Percentiles rank a stretch among this genome's conserved stretches.
Evolutionary conservation across 2,888 invertebrate species (phyloP).

Genomic region (Phaonia tiefii): DNA sequence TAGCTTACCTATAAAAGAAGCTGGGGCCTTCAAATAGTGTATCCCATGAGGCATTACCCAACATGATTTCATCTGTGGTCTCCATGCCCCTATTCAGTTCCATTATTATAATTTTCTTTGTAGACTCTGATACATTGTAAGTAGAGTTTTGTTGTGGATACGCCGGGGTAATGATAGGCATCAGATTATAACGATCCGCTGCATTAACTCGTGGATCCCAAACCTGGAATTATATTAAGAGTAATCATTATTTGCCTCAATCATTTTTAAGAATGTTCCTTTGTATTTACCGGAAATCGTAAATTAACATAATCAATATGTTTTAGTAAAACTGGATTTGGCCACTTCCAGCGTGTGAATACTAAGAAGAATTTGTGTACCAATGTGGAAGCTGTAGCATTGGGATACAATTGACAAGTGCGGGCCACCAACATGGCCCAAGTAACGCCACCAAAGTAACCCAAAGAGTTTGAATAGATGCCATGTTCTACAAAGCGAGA

Average conservation of each 20-base stretch:
- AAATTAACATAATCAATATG: slow-evolving; percentile 93
- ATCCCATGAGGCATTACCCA: slow-evolving; percentile 93
- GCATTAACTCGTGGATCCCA: slow-evolving; percentile 98
- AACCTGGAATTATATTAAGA: slow-evolving; percentile 79
- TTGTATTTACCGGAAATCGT: slow-evolving; percentile 86
- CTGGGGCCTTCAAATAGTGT: slow-evolving; percentile 96
- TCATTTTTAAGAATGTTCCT: neutral
- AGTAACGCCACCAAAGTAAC: slow-evolving; percentile 98
- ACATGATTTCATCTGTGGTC: slow-evolving; percentile 92
- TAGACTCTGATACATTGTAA: slow-evolving; percentile 97
- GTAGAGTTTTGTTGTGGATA: slow-evolving; percentile 99
- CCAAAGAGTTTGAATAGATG: slow-evolving; percentile 98
- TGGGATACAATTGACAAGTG: slow-evolving; percentile 98
- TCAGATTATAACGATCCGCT: slow-evolving; percentile 95
- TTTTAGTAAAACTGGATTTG: slow-evolving; percentile 97
- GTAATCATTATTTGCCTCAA: neutral
- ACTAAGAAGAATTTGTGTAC: slow-evolving; percentile 99
- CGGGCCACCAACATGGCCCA: slow-evolving; percentile 99
- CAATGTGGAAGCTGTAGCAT: slow-evolving; percentile 95
- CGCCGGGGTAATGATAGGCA: slow-evolving; percentile 99
- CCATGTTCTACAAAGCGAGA: slow-evolving; percentile 87
- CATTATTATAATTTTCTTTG: slow-evolving; percentile 94
- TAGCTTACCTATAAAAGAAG: slow-evolving; percentile 87
- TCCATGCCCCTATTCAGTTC: slow-evolving; percentile 90
- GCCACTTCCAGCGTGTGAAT: slow-evolving; percentile 99